These are phyloP conservation scores for Cossypha polioptera DNA, from an alignment of 2,797 vertebrate species.

Conservation along the genomic window DNA sequence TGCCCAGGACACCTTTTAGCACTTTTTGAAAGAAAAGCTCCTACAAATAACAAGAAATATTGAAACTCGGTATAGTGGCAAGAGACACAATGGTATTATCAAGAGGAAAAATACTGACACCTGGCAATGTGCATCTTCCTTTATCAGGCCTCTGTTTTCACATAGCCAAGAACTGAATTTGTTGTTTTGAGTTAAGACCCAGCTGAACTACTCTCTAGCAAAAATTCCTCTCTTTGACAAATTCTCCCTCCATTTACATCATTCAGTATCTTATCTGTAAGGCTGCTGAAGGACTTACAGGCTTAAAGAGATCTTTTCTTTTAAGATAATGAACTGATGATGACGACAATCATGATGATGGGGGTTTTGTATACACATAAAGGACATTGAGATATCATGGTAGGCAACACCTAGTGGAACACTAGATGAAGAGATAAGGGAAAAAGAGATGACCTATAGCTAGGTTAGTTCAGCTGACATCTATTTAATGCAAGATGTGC, in stretches of 20 bases:
- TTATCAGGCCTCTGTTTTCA: background rate
- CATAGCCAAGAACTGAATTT: background rate
- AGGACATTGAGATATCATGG: background rate
- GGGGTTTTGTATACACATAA: background rate
- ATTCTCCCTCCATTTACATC: conserved; percentile 16
- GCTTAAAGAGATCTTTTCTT: conserved; percentile 1
- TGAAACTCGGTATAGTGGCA: background rate
- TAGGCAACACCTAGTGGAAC: background rate
- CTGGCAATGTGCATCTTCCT: background rate
- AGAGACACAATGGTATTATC: background rate
- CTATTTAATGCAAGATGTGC: background rate
- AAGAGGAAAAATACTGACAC: background rate
- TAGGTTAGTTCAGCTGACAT: background rate
- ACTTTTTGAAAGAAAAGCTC: background rate
- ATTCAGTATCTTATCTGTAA: background rate
- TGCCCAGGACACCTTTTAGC: background rate
- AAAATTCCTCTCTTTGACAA: background rate
- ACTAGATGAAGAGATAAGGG: background rate
- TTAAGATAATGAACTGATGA: background rate
- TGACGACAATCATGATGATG: background rate
- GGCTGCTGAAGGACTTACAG: background rate
- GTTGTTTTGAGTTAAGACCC: background rate
- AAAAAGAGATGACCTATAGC: background rate
- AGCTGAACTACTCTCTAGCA: background rate
- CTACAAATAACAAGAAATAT: background rate